These are phyloP conservation scores for Cepaea nemoralis DNA, from an alignment of 1,140 invertebrate genomes.

Conservation along the genomic window DNA sequence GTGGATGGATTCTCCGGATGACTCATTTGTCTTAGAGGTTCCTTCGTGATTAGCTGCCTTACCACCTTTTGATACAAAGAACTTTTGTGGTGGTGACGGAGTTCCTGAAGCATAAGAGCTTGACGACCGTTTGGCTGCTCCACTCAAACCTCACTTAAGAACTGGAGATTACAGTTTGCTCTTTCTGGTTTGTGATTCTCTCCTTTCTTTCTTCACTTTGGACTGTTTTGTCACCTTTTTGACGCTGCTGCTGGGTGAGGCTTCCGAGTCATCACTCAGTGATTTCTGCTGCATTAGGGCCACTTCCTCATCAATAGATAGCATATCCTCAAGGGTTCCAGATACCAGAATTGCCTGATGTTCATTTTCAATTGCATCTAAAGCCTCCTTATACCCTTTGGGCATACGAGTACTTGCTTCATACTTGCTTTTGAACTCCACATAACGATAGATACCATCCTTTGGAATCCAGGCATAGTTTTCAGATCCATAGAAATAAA, in stretches of 20 bases:
- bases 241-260: background rate
- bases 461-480: conserved; percentile 95
- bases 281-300: conserved; percentile 58
- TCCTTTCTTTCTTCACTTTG: too few relatives aligned
- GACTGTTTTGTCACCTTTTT: background rate
- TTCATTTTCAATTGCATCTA: conserved; percentile 85
- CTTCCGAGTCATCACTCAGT: conserved; percentile 1
- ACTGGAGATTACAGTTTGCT: conserved; percentile 30
- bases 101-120: conserved; percentile 2
- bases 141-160: conserved; percentile 11
- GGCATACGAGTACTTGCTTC: conserved; percentile 83
- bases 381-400: conserved; percentile 85
- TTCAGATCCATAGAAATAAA: conserved; percentile 93
- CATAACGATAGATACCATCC: conserved; percentile 86
- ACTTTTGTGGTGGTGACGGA: conserved; percentile 27
- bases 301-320: conserved; percentile 72
- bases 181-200: too few relatives aligned
- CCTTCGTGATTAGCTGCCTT: conserved; percentile 16
- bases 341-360: conserved; percentile 58
- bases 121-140: conserved; percentile 5
- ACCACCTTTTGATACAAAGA: conserved; percentile 30
- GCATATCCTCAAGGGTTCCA: conserved; percentile 61
- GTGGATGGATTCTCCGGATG: conserved; percentile 33
- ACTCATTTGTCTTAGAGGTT: conserved; percentile 8
- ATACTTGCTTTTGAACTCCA: conserved; percentile 84